phyloP scores from a whole-genome alignment of 2,888 invertebrate species.

The Aporophyla lueneburgensis region DNA sequence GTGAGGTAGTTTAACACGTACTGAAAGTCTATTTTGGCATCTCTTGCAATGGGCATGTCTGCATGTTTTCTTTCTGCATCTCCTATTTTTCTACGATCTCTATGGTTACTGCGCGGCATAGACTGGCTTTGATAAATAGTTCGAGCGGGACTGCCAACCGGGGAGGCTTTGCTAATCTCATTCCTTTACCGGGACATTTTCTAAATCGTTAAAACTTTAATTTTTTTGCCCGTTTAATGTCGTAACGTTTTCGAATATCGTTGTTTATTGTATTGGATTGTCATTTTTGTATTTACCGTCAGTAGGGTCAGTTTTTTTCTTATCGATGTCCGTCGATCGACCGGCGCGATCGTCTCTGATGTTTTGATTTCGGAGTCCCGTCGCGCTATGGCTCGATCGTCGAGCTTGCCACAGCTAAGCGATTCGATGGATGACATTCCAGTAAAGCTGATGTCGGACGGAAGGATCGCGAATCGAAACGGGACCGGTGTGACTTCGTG shows the following conservation, averaged over 20 bases:
- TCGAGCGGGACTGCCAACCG: constrained; percentile 84
- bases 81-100: constrained; percentile 90
- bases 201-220: constrained; percentile 69
- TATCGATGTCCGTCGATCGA: constrained; percentile 82
- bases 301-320: constrained; percentile 79
- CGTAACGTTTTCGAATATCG: constrained; percentile 84
- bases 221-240: constrained; percentile 86
- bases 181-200: constrained; percentile 75
- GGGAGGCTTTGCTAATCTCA: constrained; percentile 83
- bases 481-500: constrained; percentile 86
- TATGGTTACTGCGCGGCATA: constrained; percentile 91
- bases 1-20: constrained; percentile 58
- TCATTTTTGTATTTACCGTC: constrained; percentile 77
- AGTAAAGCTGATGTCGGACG: constrained; percentile 90
- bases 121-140: constrained; percentile 88
- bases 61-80: constrained; percentile 89
- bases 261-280: constrained; percentile 81
- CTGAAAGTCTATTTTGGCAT: constrained; percentile 80
- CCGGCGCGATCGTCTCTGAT: constrained; percentile 84
- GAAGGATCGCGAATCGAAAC: constrained; percentile 86
- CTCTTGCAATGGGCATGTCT: constrained; percentile 82
- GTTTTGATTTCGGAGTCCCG: constrained; percentile 79
- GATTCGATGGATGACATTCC: constrained; percentile 89
- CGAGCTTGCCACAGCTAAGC: constrained; percentile 86
- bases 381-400: constrained; percentile 86